Evolutionary conservation across 2,888 invertebrate species (phyloP).

Genomic region (Nymphalis polychloros): DNA sequence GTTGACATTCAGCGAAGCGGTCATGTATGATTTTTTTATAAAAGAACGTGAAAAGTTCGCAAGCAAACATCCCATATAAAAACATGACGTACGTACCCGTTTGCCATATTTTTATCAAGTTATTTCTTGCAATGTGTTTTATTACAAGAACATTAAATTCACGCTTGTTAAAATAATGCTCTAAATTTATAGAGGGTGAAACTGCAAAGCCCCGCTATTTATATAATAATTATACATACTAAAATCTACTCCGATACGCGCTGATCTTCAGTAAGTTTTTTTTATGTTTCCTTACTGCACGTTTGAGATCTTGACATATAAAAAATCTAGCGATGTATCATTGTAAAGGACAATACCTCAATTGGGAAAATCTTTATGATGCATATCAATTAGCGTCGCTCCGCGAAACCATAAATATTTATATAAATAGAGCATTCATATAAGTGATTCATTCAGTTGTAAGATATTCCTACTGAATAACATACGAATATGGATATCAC

Average conservation of each 20-base stretch:
- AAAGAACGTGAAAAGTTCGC: not conserved
- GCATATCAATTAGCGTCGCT: conserved; percentile 35
- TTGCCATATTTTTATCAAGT: too few species aligned
- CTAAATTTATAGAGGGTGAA: too few species aligned
- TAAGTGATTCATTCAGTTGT: conserved; percentile 22
- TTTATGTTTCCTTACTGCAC: not conserved
- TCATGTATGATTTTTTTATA: not conserved
- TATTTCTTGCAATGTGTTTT: too few species aligned
- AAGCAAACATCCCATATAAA: not conserved
- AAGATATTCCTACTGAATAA: conserved; percentile 6
- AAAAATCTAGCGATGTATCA: not conserved
- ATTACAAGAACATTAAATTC: too few species aligned
- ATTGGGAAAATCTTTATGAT: conserved; percentile 27
- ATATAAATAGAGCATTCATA: conserved; percentile 21
- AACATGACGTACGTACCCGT: not conserved
- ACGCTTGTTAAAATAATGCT: too few species aligned
- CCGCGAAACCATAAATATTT: conserved; percentile 1
- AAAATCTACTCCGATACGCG: too few species aligned
- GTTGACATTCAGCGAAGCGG: conserved; percentile 5
- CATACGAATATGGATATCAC: conserved; percentile 27
- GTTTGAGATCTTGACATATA: too few species aligned
- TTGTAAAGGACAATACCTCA: conserved; percentile 1
- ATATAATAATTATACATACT: too few species aligned
- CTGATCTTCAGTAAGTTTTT: not conserved
- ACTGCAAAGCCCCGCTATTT: too few species aligned